Conservation (phyloP, 2,797 vertebrate species). For the Cyprinella venusta region DNA sequence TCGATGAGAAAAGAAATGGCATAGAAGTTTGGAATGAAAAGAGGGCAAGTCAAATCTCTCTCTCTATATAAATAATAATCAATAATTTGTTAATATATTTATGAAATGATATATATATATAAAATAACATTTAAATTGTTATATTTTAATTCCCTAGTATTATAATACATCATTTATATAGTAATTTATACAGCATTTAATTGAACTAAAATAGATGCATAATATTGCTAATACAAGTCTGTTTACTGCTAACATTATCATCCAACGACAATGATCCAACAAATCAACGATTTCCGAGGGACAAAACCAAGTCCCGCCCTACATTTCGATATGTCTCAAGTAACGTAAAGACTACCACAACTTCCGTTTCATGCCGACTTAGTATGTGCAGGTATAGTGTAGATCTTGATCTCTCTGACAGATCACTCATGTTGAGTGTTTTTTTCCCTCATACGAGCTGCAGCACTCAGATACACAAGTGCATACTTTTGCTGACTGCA, state of each 20-base stretch:
- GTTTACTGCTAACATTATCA: neutral
- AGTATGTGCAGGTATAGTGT: neutral
- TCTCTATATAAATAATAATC: no score
- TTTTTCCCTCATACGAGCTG: neutral
- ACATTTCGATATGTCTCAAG: neutral
- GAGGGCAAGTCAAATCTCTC: neutral
- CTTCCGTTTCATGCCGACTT: neutral
- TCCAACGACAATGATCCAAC: neutral
- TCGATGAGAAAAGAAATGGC: neutral
- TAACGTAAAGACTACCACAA: neutral
- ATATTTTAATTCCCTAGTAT: neutral
- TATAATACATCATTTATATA: neutral
- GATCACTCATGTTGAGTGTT: neutral
- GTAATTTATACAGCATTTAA: neutral
- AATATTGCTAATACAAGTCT: neutral
- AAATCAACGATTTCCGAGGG: neutral
- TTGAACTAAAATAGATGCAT: neutral
- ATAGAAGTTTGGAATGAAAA: neutral
- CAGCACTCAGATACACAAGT: neutral
- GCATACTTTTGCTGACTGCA: slow-evolving; percentile 12
- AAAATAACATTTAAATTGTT: neutral
- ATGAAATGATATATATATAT: neutral
- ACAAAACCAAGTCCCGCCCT: neutral
- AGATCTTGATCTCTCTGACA: neutral
- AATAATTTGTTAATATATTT: no score